Evolutionary conservation across 2,113 vertebrate genomes (phyloP).

Genomic region (Zosterops borbonicus): DNA sequence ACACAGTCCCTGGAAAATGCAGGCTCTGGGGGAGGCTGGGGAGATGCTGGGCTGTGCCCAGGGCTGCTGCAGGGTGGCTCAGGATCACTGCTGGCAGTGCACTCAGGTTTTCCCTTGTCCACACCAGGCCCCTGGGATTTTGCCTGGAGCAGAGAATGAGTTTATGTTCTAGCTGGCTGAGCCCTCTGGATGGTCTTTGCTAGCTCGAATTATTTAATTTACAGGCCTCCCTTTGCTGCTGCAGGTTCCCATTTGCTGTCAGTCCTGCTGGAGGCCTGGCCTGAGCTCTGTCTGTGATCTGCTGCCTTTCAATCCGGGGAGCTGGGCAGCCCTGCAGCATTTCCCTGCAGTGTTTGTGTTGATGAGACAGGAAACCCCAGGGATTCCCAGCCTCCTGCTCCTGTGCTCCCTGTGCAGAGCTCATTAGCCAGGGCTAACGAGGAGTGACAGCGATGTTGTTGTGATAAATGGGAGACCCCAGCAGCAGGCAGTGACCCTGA

Average conservation of each 20-base stretch:
- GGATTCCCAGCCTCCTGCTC: not conserved
- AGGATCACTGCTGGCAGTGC: not conserved
- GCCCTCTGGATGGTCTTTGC: conserved; percentile 1
- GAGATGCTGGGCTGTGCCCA: not conserved
- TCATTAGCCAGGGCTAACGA: fast-evolving
- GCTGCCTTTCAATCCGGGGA: not conserved
- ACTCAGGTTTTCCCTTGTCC: not conserved
- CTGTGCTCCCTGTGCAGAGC: not conserved
- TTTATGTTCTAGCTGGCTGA: conserved; percentile 20
- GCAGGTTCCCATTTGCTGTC: not conserved
- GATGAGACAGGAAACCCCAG: not conserved
- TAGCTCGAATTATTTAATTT: conserved; percentile 23
- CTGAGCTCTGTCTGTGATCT: not conserved
- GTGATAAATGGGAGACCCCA: not conserved
- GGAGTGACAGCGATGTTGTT: not conserved
- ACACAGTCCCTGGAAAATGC: not conserved
- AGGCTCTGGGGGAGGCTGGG: not conserved
- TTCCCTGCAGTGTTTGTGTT: not conserved
- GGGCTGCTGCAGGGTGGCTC: not conserved
- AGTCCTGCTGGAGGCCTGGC: not conserved
- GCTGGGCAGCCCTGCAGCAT: not conserved
- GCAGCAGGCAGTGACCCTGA: not conserved
- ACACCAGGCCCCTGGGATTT: not conserved
- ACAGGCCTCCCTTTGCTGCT: not conserved
- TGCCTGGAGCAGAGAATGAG: not conserved